These are phyloP conservation scores for Petrosia ficiformis DNA, from an alignment of 37 sponge, comb jelly and placozoan species.

Conservation along the genomic window DNA sequence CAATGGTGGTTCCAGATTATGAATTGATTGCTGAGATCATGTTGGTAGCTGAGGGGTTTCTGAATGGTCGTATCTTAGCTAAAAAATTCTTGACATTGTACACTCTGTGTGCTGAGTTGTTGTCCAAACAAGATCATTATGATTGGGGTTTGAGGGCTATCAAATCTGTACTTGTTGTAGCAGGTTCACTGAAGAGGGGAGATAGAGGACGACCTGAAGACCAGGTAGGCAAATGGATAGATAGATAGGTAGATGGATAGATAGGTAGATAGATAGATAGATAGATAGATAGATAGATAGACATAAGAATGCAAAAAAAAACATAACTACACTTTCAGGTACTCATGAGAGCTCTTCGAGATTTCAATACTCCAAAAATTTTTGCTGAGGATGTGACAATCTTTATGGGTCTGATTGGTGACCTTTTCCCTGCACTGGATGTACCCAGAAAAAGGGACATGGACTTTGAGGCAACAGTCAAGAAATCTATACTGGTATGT, in stretches of 20 bases:
- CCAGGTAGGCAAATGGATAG: too few relatives aligned
- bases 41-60: constrained; percentile 99
- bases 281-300: constrained; percentile 8
- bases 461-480: constrained; percentile 89
- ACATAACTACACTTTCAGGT: constrained; percentile 41
- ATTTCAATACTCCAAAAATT: constrained; percentile 99
- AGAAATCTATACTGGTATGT: constrained; percentile 78
- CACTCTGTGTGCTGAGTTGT: constrained; percentile 90
- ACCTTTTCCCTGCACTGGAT: constrained; percentile 97
- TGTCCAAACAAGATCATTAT: constrained; percentile 97
- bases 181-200: constrained; percentile 94
- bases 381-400: constrained; percentile 95
- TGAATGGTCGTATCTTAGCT: constrained; percentile 91
- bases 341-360: constrained; percentile 96
- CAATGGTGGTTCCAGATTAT: constrained; percentile 99
- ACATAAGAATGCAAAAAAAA: too few relatives aligned
- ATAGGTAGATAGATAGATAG: neutral
- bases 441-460: constrained; percentile 96
- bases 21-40: constrained; percentile 99
- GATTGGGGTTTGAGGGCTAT: constrained; percentile 99
- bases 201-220: constrained; percentile 95
- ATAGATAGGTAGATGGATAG: neutral
- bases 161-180: constrained; percentile 98
- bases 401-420: constrained; percentile 99
- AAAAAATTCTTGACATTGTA: constrained; percentile 99